These are phyloP conservation scores for Tribolium castaneum DNA, from an alignment of 1,140 invertebrate genomes.

Conservation along the genomic window DNA sequence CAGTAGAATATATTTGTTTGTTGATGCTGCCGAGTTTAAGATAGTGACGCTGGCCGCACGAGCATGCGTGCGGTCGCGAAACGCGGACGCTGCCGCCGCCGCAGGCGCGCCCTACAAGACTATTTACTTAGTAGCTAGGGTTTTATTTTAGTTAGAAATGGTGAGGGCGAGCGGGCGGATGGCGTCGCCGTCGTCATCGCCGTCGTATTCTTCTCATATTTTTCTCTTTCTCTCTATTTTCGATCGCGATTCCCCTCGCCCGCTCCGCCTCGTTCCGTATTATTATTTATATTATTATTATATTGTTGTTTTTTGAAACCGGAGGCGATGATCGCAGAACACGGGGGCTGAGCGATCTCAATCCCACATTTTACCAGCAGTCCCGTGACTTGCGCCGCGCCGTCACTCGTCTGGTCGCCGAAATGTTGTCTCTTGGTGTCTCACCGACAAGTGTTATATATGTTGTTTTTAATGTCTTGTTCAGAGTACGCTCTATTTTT, in stretches of 20 bases:
- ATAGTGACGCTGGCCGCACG: slow-evolving; percentile 55
- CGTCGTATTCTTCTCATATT: neutral
- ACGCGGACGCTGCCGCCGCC: slow-evolving; percentile 40
- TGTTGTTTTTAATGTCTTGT: slow-evolving; percentile 57
- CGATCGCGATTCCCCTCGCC: slow-evolving; percentile 8
- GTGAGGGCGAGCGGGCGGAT: slow-evolving; percentile 36
- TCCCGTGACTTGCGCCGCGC: slow-evolving; percentile 42
- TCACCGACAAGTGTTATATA: slow-evolving; percentile 59
- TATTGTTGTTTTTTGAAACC: slow-evolving; percentile 54
- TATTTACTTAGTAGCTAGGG: slow-evolving; percentile 58
- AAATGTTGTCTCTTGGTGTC: slow-evolving; percentile 47
- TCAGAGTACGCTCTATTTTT: slow-evolving; percentile 61
- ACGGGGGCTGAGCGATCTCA: slow-evolving; percentile 61
- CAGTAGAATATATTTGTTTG: slow-evolving; percentile 63
- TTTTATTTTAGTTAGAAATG: slow-evolving; percentile 46
- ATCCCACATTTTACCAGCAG: slow-evolving; percentile 52
- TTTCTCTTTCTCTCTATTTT: slow-evolving; percentile 7
- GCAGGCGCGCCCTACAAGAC: slow-evolving; percentile 52
- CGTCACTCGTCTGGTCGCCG: neutral
- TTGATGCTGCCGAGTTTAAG: slow-evolving; percentile 65
- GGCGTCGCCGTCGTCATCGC: neutral
- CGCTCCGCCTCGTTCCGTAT: slow-evolving; percentile 36
- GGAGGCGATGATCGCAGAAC: slow-evolving; percentile 54
- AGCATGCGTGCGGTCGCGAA: slow-evolving; percentile 45
- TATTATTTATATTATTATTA: slow-evolving; percentile 53